phyloP scores from a whole-genome alignment of 1,140 invertebrate genomes.

The Papilio glaucus region DNA sequence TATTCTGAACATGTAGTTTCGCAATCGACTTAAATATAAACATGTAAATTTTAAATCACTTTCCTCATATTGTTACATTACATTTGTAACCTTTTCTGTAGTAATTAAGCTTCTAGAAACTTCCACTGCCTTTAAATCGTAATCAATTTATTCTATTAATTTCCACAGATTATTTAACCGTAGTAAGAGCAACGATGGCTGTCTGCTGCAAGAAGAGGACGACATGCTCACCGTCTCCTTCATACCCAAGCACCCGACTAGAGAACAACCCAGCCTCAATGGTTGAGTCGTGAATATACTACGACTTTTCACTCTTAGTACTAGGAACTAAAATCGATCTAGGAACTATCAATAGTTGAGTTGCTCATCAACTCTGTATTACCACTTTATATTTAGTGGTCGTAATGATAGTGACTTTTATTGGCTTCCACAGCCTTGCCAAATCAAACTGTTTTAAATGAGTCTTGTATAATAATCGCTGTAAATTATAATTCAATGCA shows the following conservation, averaged over 20 bases:
- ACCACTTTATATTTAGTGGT: background rate
- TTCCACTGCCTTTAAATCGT: slow-evolving; percentile 7
- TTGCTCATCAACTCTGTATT: background rate
- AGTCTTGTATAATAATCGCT: too few species aligned
- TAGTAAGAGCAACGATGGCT: slow-evolving; percentile 65
- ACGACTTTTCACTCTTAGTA: background rate
- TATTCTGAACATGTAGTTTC: too few species aligned
- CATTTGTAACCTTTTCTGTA: background rate
- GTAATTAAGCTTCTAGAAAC: background rate
- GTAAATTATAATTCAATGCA: too few species aligned
- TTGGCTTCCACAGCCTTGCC: too few species aligned
- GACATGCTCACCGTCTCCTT: slow-evolving; percentile 77
- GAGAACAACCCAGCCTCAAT: slow-evolving; percentile 20
- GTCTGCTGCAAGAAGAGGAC: slow-evolving; percentile 76
- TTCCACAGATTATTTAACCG: slow-evolving; percentile 71
- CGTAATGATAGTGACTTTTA: background rate
- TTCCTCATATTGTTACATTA: too few species aligned
- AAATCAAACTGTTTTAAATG: too few species aligned
- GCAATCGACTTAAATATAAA: too few species aligned
- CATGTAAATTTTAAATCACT: too few species aligned
- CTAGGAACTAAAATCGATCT: background rate
- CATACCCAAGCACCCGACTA: slow-evolving; percentile 60
- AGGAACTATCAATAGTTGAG: background rate
- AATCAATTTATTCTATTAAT: slow-evolving; percentile 48
- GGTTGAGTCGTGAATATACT: slow-evolving; percentile 10